phyloP scores from a whole-genome alignment of 2,797 vertebrate genomes.

The Picus viridis region DNA sequence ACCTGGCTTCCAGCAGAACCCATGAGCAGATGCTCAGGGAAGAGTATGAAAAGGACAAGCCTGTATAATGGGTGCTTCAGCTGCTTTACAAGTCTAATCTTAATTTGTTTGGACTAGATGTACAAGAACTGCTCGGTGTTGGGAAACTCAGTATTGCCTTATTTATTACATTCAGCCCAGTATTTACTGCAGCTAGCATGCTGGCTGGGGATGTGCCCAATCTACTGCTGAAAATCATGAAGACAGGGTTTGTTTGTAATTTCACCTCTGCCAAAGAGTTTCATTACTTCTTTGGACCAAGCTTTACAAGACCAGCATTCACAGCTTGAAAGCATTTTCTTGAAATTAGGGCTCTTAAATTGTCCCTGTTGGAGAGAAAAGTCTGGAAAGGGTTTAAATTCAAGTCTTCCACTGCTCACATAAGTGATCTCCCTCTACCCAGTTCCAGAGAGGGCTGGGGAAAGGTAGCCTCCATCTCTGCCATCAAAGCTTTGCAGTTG shows the following conservation, averaged over 20 bases:
- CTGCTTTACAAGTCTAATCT: conserved; percentile 48
- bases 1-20: neutral
- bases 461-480: neutral
- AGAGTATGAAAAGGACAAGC: neutral
- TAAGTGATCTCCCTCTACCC: neutral
- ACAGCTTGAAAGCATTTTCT: conserved; percentile 12
- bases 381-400: neutral
- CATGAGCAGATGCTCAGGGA: neutral
- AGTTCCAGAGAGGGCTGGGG: neutral
- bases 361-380: neutral
- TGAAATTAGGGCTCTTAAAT: conserved; percentile 11
- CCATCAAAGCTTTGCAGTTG: neutral
- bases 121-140: conserved; percentile 14
- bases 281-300: neutral
- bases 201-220: conserved; percentile 24
- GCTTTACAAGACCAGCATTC: conserved; percentile 4
- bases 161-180: neutral
- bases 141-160: conserved; percentile 12
- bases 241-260: conserved; percentile 34
- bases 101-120: conserved; percentile 34
- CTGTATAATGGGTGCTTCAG: neutral
- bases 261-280: neutral
- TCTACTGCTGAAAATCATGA: conserved; percentile 11
- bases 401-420: neutral
- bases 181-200: neutral